phyloP scores from a whole-genome alignment of 2,888 invertebrate species.

The Alcis repandata region DNA sequence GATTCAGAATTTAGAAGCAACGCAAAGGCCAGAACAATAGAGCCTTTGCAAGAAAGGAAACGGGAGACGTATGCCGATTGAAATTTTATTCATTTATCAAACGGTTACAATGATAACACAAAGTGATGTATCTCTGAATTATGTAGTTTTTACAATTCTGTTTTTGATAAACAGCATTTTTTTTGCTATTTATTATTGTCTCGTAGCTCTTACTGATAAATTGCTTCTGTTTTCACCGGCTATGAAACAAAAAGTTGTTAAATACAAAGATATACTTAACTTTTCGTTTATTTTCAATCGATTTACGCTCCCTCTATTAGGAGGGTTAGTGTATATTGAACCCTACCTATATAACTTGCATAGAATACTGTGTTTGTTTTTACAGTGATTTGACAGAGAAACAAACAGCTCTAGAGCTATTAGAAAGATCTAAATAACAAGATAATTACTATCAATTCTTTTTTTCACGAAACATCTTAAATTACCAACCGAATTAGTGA shows the following conservation, averaged over 20 bases:
- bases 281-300: slow-evolving; percentile 15
- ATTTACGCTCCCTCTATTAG: slow-evolving; percentile 15
- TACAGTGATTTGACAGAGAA: background rate
- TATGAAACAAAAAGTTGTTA: no score
- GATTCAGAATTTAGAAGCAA: slow-evolving; percentile 43
- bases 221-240: no score
- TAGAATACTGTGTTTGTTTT: slow-evolving; percentile 1
- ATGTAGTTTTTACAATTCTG: no score
- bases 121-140: no score
- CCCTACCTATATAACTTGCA: slow-evolving; percentile 2
- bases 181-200: no score
- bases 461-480: slow-evolving; percentile 13
- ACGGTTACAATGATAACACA: background rate
- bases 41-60: slow-evolving; percentile 41
- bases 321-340: slow-evolving; percentile 12
- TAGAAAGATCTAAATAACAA: slow-evolving; percentile 1
- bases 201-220: no score
- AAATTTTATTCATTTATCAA: background rate
- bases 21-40: slow-evolving; percentile 54
- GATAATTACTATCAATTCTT: background rate
- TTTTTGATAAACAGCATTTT: no score
- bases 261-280: no score
- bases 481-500: background rate
- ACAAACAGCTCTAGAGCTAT: background rate
- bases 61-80: slow-evolving; percentile 31